Evolutionary conservation across 2,888 invertebrate genomes (phyloP).

Genomic region (Parthenolecanium corni): DNA sequence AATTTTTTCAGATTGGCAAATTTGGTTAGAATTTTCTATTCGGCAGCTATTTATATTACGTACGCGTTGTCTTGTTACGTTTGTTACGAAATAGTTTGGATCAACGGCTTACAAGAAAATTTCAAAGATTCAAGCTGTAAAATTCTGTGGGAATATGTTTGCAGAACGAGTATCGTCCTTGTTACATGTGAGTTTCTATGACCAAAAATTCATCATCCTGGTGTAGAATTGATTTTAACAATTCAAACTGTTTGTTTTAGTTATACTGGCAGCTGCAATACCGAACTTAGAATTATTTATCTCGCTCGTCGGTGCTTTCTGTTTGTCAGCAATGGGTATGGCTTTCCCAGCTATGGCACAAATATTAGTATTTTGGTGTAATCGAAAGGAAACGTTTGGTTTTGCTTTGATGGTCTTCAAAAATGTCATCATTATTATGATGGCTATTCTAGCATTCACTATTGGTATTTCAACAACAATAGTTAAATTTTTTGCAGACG

Average conservation of each 20-base stretch:
- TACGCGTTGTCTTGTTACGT: slow-evolving; percentile 93
- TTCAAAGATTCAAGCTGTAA: slow-evolving; percentile 51
- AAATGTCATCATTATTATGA: slow-evolving; percentile 43
- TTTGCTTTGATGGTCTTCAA: slow-evolving; percentile 34
- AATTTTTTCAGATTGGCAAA: slow-evolving; percentile 59
- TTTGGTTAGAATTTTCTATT: slow-evolving; percentile 58
- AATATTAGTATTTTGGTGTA: slow-evolving; percentile 67
- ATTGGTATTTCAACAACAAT: slow-evolving; percentile 60
- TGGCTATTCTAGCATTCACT: slow-evolving; percentile 54
- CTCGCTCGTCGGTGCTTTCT: slow-evolving; percentile 76
- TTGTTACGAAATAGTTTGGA: slow-evolving; percentile 87
- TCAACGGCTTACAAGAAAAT: slow-evolving; percentile 53
- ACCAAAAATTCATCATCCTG: too few relatives aligned
- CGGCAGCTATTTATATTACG: slow-evolving; percentile 75
- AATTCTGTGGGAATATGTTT: slow-evolving; percentile 59
- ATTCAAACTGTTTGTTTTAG: slow-evolving; percentile 44
- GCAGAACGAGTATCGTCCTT: slow-evolving; percentile 65
- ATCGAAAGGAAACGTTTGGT: slow-evolving; percentile 40
- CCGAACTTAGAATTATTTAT: slow-evolving; percentile 62
- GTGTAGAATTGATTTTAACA: neutral
- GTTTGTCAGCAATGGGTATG: slow-evolving; percentile 74
- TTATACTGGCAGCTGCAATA: slow-evolving; percentile 69
- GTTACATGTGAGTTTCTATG: slow-evolving; percentile 63
- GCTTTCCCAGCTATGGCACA: slow-evolving; percentile 85
- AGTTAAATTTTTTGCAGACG: slow-evolving; percentile 46